Evolutionary conservation across 2,113 vertebrate species (phyloP), one percentile per base, ranked within the genome.

Genomic region (Ornithorhynchus anatinus): DNA sequence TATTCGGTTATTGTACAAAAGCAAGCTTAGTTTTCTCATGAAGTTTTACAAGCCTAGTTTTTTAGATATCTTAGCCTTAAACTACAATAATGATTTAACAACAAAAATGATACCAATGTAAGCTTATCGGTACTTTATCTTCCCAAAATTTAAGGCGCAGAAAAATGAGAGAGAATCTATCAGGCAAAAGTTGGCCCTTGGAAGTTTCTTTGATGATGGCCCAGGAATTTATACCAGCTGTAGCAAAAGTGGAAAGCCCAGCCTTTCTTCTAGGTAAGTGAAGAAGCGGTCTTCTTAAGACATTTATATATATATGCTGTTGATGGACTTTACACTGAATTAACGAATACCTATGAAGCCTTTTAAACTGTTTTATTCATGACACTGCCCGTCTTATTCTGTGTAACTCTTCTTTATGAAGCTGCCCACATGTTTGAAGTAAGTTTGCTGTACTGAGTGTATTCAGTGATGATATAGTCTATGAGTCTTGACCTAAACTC

Each of bases 111-210:
- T n/a, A n/a, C n/a, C n/a, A n/a, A 59, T 48, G 39, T n/a, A 23
- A 3, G 0, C 75, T 77, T 38, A 87, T 69, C 20, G 4, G n/a
- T 23, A 16, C 17, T 47, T 69, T 79, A 13, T 42, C 16, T 60
- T 77, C 29, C 48, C 86, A 70, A 79, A 70, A 82, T 82, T 78
- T n/a, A 91, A 99, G 98, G 98, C 98, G 89, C 98, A 99, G 89
- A 99, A 99, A 92, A 99, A 98, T 95, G 98, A 99, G 89, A 94
- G 98, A 20, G 98, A 99, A 88, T 99, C 97, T 54, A 99, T 99
- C 92, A 89, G 98, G 87, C 97, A 99, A 95, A 99, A 99, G 91
- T 87, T 99, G 95, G 98, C 98, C 3, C 95, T 99, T 80, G 98
- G 98, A 72, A 97, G 97, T 88, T 99, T 99, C 94, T 99, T 99